Conservation (phyloP, 1,140 invertebrate species). For the Aleiodes sp. region DNA sequence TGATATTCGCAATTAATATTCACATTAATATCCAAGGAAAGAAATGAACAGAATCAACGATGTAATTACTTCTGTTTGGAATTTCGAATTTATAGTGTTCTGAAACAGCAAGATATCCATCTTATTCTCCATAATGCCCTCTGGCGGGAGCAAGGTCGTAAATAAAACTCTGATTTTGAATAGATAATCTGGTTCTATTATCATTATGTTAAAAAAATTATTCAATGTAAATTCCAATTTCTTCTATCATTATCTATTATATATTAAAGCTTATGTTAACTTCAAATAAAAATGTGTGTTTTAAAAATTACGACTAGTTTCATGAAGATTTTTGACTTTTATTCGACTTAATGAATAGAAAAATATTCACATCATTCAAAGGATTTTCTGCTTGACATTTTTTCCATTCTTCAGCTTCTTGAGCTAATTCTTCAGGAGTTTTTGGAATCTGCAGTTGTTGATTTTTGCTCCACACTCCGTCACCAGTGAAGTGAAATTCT, state of each 20-base stretch:
- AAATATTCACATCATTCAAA: conserved; percentile 19
- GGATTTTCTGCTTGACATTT: not conserved
- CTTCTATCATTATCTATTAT: not conserved
- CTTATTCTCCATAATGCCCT: too few species aligned
- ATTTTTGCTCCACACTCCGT: conserved; percentile 45
- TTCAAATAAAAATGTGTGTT: not conserved
- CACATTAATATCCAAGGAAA: too few species aligned
- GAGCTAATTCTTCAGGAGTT: not conserved
- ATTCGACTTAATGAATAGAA: conserved; percentile 18
- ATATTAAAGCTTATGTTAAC: not conserved
- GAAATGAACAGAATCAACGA: too few species aligned
- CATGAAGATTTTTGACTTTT: conserved; percentile 1
- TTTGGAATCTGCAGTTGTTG: not conserved
- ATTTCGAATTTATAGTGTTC: too few species aligned
- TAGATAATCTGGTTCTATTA: too few species aligned
- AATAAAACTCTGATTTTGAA: too few species aligned
- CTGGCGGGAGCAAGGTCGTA: too few species aligned
- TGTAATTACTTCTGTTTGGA: too few species aligned
- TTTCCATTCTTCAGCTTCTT: not conserved
- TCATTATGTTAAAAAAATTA: too few species aligned
- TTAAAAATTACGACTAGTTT: not conserved
- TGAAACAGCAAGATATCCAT: too few species aligned
- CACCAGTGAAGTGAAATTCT: conserved; percentile 50
- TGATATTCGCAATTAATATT: too few species aligned
- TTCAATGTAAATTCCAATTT: too few species aligned